Evolutionary conservation across 2,797 vertebrate species (phyloP).

Genomic region (Manis javanica): DNA sequence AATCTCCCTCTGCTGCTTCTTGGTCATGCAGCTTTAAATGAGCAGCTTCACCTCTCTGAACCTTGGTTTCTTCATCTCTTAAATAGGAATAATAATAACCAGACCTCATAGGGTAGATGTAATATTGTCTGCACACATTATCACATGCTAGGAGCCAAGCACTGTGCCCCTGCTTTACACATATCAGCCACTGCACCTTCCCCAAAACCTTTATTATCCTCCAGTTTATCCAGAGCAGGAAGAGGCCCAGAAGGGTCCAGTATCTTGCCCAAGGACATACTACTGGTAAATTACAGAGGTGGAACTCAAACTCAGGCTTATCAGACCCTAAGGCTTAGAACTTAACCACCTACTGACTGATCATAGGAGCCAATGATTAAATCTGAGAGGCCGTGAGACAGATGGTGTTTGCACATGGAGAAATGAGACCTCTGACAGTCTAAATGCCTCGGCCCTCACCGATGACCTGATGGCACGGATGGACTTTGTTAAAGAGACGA

Average conservation of each 20-base stretch:
- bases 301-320: not conserved
- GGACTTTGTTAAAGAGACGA: not conserved
- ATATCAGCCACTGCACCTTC: not conserved
- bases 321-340: not conserved
- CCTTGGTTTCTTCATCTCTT: not conserved
- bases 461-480: not conserved
- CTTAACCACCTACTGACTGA: too few species aligned
- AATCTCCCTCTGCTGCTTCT: not conserved
- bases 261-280: not conserved
- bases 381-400: not conserved
- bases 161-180: accelerated
- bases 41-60: too few species aligned
- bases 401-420: not conserved
- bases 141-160: accelerated
- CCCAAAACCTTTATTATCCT: accelerated
- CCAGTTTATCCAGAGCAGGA: not conserved
- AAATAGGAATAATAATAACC: not conserved
- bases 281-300: not conserved
- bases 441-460: not conserved
- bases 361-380: accelerated
- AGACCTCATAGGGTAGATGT: not conserved
- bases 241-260: accelerated
- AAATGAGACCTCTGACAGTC: not conserved
- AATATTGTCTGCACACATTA: accelerated
- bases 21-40: too few species aligned